Base-by-base conservation (phyloP, 2,888 invertebrate genomes). In the Athalia circularis region DNA sequence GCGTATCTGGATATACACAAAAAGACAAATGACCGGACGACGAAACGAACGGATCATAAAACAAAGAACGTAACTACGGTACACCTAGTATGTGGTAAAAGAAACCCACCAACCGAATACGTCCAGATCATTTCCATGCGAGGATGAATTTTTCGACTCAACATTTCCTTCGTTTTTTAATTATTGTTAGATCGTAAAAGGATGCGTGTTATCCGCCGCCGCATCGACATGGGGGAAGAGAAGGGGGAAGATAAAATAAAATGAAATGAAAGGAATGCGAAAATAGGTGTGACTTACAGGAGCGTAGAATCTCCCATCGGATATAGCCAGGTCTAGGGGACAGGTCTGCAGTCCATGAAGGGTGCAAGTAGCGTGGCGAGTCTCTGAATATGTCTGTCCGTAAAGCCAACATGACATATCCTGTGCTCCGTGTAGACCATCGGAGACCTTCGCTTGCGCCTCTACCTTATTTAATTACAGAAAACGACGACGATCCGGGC, bases 1-100 rank as follows among this genome's bases (percentile, higher is more conserved):
- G 81, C 80, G 78, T 85, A 83, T 80, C 79, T 81, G 80, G 77
- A 76, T 80, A 83, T 83, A 84, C 82, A 83, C 84, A 81, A 83
- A 82, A 83, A 85, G 84, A 86, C 86, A 83, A 83, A 83, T 82
- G 85, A 84, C 85, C 85, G 70, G 52, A 84, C 83, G 86, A 83
- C 9, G 43, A 82, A 82, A 80, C 78, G 54, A 43, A 54, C 77
- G 82, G 80, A 85, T 84, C 83, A 85, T 84, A 83, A 85, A 82
- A 79, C 80, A 81, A 77, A 80, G 79, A 82, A 86, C 86, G 85
- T 85, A 83, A 84, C 87, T 87, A 85, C 85, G 13, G n/a, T 13
- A n/a, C 13, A 15, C 4, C 9, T 29, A 8, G 13, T n/a, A 62
- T 8, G 29, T 29, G 29, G 29, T 29, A 29, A 29, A 29, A 29